phyloP scores from a whole-genome alignment of 2,888 invertebrate species.

The Eupelmus urozonus region DNA sequence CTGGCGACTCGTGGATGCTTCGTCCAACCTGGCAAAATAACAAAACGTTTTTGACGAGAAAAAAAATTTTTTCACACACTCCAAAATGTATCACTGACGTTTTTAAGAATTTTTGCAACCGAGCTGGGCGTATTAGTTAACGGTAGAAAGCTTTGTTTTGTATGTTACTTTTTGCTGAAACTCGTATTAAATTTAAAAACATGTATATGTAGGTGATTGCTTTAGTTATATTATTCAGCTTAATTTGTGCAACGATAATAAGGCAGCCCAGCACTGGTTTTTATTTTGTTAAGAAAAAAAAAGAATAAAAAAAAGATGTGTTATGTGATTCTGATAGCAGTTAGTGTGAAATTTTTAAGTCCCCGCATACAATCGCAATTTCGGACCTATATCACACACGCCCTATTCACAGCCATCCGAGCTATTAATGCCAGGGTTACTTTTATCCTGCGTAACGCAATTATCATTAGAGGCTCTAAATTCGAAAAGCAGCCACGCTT shows the following conservation, averaged over 20 bases:
- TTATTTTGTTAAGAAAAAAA: conserved; percentile 24
- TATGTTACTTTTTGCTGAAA: not conserved
- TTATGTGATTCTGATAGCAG: conserved; percentile 32
- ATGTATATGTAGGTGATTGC: conserved; percentile 21
- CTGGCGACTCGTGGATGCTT: conserved; percentile 73
- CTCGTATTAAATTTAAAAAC: conserved; percentile 16
- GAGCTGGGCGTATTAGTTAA: conserved; percentile 37
- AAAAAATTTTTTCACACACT: conserved; percentile 37
- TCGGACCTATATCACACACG: conserved; percentile 48
- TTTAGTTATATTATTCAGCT: conserved; percentile 30
- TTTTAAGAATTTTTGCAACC: conserved; percentile 10
- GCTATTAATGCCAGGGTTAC: conserved; percentile 50
- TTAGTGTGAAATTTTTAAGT: conserved; percentile 51
- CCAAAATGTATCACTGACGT: conserved; percentile 19
- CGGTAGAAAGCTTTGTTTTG: conserved; percentile 35
- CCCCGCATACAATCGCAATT: conserved; percentile 34
- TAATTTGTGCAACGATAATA: conserved; percentile 8
- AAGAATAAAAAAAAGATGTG: conserved; percentile 22
- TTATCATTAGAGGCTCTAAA: conserved; percentile 54
- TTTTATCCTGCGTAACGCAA: conserved; percentile 48
- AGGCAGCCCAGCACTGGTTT: conserved; percentile 36
- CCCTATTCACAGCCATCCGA: conserved; percentile 61
- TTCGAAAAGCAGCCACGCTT: conserved; percentile 53
- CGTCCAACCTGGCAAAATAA: conserved; percentile 69
- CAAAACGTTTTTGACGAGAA: conserved; percentile 47